Conservation (phyloP, 2,888 invertebrate species). For the Matsumyia berberina region DNA sequence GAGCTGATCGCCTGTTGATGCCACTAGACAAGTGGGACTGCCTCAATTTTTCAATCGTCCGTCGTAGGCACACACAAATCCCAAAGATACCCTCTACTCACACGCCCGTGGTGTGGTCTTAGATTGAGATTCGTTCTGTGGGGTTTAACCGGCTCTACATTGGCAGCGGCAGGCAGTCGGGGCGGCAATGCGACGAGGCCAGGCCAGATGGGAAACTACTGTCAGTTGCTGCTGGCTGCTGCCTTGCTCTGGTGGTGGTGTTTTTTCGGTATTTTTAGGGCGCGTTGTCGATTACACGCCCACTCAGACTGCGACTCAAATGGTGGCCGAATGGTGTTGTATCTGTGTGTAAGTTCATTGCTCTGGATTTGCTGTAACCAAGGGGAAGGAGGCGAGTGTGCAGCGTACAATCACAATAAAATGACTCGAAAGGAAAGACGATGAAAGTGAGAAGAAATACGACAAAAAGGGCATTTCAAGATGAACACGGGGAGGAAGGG, state of each 20-base stretch:
- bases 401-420: background rate
- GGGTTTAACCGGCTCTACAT: conserved; percentile 72
- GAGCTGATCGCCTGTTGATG: conserved; percentile 77
- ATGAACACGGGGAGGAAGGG: conserved; percentile 6
- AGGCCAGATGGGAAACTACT: conserved; percentile 62
- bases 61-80: conserved; percentile 65
- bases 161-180: conserved; percentile 67
- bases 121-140: conserved; percentile 71
- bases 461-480: conserved; percentile 25
- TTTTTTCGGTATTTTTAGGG: conserved; percentile 70
- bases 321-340: conserved; percentile 6
- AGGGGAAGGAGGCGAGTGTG: background rate
- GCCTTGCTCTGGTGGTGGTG: conserved; percentile 30
- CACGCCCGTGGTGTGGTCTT: conserved; percentile 75
- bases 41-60: conserved; percentile 78
- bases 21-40: conserved; percentile 79
- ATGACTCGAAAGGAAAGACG: conserved; percentile 18
- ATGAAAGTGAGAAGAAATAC: conserved; percentile 38
- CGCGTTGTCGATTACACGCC: conserved; percentile 75
- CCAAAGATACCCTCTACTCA: conserved; percentile 43
- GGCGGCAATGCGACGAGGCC: conserved; percentile 66
- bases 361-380: conserved; percentile 5
- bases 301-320: conserved; percentile 69
- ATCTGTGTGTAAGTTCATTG: conserved; percentile 55
- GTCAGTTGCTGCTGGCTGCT: conserved; percentile 30